A percentile compares a stretch with the other conserved stretches of the same genome.
These are phyloP conservation scores for Epizoanthus fatuus DNA, from an alignment of 92 coral and sea anemone genomes.

Conservation along the genomic window DNA sequence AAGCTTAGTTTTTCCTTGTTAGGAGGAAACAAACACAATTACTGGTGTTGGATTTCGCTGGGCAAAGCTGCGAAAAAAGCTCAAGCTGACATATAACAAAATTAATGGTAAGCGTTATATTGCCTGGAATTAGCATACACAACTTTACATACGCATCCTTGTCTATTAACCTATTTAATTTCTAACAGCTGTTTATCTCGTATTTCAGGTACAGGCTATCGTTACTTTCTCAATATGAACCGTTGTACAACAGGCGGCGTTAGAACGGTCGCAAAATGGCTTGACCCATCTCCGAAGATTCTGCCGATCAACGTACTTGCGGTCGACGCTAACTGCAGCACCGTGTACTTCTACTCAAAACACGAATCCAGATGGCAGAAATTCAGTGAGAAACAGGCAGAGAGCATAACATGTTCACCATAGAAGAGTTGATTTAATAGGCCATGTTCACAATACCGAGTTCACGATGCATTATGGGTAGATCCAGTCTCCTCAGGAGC, in stretches of 20 bases:
- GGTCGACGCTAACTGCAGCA: slow-evolving; percentile 48
- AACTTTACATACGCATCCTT: no score
- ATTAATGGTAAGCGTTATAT: slow-evolving; percentile 8
- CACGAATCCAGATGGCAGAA: slow-evolving; percentile 52
- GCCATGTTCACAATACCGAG: no score
- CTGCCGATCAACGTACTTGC: slow-evolving; percentile 78
- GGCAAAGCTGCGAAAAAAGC: slow-evolving; percentile 61
- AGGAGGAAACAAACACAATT: slow-evolving; percentile 61
- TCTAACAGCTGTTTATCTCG: no score
- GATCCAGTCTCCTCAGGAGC: no score
- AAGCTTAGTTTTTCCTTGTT: background rate
- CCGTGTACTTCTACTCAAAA: slow-evolving; percentile 67
- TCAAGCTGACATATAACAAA: slow-evolving; percentile 53
- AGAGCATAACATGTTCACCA: background rate
- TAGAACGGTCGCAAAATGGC: slow-evolving; percentile 78
- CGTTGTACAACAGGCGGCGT: slow-evolving; percentile 92
- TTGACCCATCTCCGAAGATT: slow-evolving; percentile 80
- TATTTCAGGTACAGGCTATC: slow-evolving; percentile 28
- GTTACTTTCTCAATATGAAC: slow-evolving; percentile 78
- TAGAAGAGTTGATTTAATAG: background rate
- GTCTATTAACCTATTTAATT: background rate
- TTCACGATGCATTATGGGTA: no score
- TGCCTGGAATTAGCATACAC: no score
- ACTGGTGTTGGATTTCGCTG: slow-evolving; percentile 66
- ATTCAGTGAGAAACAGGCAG: background rate